Evolutionary conservation across 2,797 vertebrate genomes (phyloP), one percentile per base, ranked within the genome.

Genomic region (Masticophis lateralis): DNA sequence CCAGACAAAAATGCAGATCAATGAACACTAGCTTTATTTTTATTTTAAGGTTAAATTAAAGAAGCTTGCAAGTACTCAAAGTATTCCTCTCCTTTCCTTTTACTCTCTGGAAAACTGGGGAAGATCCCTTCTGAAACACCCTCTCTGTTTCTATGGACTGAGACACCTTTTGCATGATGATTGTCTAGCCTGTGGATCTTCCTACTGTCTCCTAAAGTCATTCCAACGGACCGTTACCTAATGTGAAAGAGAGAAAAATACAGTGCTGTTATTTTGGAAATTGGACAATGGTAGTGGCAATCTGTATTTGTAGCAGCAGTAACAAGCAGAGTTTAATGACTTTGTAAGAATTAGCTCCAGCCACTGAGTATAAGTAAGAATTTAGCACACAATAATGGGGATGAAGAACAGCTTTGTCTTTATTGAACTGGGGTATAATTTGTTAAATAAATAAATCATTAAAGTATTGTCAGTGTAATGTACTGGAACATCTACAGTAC

Each of bases 401-500:
- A 4, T 56, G 16, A 20, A 74, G 16, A 90, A 43, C 43, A 37
- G 9, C 6, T 69, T 56, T 57, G 66, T 18, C 55, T 87, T 86
- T 61, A 53, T 59, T 91, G 47, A 63, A 27, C 28, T 32, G 1
- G 57, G 57, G 55, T 87, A 55, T 37, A 55, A 18, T 87, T 90
- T 87, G 18, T 87, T 60, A 43, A 90, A 79, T 57, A 57, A 92
- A 66, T 37, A 57, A 32, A 87, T 87, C 2, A 37, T 74, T 22
- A 47, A 43, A 51, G 25, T 51, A 59, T 90, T 51, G 60, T 13
- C 22, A 2, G 0, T 1, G 74, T 16, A 7, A 9, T 0, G 12
- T 57, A 86, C 3, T 51, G 57, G 47, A 47, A 89, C 14, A 43
- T 37, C n/a, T 37, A 20, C 69, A 74, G 32, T 37, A 74, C 7